These are phyloP conservation scores for Drosophila bocqueti DNA, from an alignment of 1,140 invertebrate genomes.

Conservation along the genomic window DNA sequence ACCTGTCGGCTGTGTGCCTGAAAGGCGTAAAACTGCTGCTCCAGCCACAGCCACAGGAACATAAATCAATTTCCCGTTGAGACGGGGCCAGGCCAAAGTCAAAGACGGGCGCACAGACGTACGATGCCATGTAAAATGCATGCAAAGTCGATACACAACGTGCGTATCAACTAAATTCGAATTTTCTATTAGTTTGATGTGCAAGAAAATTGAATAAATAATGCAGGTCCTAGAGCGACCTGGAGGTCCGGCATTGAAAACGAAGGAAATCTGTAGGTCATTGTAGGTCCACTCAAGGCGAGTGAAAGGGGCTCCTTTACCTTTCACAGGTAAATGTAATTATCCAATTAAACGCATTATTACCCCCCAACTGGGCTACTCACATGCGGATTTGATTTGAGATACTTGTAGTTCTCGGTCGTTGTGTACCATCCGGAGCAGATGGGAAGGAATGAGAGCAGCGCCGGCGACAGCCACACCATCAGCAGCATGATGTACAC, in stretches of 20 bases:
- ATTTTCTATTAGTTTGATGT: constrained; percentile 69
- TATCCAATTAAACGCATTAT: constrained; percentile 22
- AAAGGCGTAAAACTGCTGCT: constrained; percentile 66
- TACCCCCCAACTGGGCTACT: constrained; percentile 41
- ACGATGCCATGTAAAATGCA: constrained; percentile 56
- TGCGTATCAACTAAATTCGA: constrained; percentile 53
- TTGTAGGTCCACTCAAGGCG: not conserved
- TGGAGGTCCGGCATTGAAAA: not conserved
- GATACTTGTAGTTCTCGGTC: constrained; percentile 90
- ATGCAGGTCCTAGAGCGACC: constrained; percentile 25
- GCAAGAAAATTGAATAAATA: constrained; percentile 70
- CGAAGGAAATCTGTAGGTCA: constrained; percentile 23
- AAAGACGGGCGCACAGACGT: constrained; percentile 20
- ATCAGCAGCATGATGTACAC: constrained; percentile 92
- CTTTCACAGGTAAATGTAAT: constrained; percentile 17
- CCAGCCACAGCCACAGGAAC: constrained; percentile 34
- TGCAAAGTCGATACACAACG: constrained; percentile 50
- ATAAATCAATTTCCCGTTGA: constrained; percentile 65
- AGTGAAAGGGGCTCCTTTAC: not conserved
- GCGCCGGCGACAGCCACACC: constrained; percentile 96
- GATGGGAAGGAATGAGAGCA: constrained; percentile 97
- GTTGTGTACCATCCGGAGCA: constrained; percentile 97
- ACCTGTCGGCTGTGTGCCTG: constrained; percentile 50
- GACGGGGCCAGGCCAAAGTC: constrained; percentile 33
- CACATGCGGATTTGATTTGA: constrained; percentile 90